Conservation (phyloP, 2,113 vertebrate genomes). For the Ammodytes dubius region DNA sequence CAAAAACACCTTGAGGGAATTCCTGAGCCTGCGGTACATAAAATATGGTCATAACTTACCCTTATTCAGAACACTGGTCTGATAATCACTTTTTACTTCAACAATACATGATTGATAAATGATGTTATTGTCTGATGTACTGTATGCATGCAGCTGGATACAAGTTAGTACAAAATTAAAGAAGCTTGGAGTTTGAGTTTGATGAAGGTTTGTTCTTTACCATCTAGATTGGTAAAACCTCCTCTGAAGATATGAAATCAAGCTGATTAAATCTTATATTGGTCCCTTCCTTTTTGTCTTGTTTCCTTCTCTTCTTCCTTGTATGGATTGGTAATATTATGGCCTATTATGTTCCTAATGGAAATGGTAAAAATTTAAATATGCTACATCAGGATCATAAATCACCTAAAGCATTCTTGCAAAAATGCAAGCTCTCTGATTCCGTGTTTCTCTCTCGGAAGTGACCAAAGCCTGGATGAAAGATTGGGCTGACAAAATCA, state of each 20-base stretch:
- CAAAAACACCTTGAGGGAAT: not conserved
- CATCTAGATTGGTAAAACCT: not conserved
- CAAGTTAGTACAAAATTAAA: not conserved
- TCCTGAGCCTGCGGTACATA: not conserved
- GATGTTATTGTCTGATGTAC: no score
- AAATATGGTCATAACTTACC: not conserved
- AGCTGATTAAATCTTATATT: not conserved
- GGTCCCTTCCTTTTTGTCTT: no score
- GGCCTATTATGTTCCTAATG: not conserved
- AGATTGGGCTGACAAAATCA: no score
- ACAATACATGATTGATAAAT: not conserved
- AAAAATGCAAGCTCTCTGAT: not conserved
- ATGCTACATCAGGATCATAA: slow-evolving; percentile 19
- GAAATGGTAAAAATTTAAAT: slow-evolving; percentile 15
- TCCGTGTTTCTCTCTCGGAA: not conserved
- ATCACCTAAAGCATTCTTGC: not conserved
- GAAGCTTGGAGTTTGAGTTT: not conserved
- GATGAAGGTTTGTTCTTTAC: not conserved
- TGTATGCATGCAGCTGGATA: no score
- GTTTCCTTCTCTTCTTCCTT: no score
- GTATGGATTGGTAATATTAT: no score
- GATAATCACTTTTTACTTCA: not conserved
- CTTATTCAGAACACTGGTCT: not conserved
- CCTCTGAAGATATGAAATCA: not conserved
- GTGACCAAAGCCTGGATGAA: no score